Conservation (phyloP, 92 coral and sea anemone genomes). For the Umimayanthus chanpuru region DNA sequence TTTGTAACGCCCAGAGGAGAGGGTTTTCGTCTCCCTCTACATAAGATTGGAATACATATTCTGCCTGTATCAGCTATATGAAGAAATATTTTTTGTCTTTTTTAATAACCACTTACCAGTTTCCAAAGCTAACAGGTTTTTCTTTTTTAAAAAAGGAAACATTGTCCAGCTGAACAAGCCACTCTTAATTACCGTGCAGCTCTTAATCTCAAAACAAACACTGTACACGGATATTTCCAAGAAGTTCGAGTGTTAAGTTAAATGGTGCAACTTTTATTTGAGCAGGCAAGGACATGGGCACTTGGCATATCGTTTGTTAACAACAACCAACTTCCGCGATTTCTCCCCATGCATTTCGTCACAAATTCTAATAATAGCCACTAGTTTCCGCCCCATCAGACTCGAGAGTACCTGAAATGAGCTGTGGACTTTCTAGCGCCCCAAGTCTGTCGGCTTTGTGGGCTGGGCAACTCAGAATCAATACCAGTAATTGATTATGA, state of each 20-base stretch:
- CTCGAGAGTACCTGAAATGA: constrained; percentile 2
- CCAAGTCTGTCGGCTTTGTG: constrained; percentile 28
- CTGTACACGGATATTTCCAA: background rate
- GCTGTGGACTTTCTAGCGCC: constrained; percentile 4
- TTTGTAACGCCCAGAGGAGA: background rate
- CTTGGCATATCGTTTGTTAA: constrained; percentile 11
- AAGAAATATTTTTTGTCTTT: background rate
- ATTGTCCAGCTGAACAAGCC: background rate
- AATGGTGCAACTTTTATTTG: background rate
- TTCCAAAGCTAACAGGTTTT: constrained; percentile 19
- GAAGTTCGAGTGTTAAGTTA: background rate
- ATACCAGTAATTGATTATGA: background rate
- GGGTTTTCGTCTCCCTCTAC: background rate
- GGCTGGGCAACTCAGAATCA: background rate
- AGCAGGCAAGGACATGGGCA: background rate
- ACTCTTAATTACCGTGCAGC: background rate
- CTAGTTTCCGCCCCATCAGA: constrained; percentile 13
- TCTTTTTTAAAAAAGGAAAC: constrained; percentile 19
- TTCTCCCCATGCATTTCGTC: background rate
- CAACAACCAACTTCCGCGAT: constrained; percentile 35
- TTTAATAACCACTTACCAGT: constrained; percentile 26
- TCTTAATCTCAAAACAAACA: constrained; percentile 34
- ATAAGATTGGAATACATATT: background rate
- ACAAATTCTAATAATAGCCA: constrained; percentile 24
- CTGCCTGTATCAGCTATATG: background rate